Conservation (phyloP, 2,797 vertebrate genomes). For the Cacajao melanocephalus region DNA sequence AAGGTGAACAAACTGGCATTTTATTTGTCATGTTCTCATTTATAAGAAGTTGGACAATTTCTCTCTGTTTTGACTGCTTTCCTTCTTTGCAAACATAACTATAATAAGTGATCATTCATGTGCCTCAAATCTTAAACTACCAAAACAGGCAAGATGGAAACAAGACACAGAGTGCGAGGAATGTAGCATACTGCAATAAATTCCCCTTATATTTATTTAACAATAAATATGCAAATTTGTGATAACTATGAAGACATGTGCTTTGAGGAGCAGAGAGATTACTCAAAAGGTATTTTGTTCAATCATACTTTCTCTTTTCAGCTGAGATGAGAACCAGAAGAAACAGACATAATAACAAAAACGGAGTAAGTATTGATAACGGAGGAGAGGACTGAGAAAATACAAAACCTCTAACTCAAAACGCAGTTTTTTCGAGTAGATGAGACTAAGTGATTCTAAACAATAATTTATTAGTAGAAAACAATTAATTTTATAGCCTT, state of each 20-base stretch:
- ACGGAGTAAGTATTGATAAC: background rate
- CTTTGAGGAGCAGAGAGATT: background rate
- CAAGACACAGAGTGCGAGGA: background rate
- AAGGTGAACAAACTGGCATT: constrained; percentile 38
- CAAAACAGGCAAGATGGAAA: background rate
- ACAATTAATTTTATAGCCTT: background rate
- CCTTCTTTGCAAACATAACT: constrained; percentile 31
- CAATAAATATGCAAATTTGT: background rate
- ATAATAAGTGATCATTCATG: background rate
- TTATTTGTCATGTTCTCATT: background rate
- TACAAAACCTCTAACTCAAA: background rate
- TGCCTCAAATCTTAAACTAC: constrained; percentile 22
- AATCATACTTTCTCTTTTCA: background rate
- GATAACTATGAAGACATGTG: background rate
- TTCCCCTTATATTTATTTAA: background rate
- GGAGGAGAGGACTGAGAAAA: background rate
- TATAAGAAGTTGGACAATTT: background rate
- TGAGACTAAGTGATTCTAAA: background rate
- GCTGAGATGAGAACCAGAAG: background rate
- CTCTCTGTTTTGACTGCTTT: constrained; percentile 23
- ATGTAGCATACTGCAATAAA: background rate
- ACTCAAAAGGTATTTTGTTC: background rate
- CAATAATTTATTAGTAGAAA: background rate
- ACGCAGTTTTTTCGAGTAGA: background rate
- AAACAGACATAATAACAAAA: background rate